Evolutionary conservation across 1,140 invertebrate genomes (phyloP).

Genomic region (Psix sp.): DNA sequence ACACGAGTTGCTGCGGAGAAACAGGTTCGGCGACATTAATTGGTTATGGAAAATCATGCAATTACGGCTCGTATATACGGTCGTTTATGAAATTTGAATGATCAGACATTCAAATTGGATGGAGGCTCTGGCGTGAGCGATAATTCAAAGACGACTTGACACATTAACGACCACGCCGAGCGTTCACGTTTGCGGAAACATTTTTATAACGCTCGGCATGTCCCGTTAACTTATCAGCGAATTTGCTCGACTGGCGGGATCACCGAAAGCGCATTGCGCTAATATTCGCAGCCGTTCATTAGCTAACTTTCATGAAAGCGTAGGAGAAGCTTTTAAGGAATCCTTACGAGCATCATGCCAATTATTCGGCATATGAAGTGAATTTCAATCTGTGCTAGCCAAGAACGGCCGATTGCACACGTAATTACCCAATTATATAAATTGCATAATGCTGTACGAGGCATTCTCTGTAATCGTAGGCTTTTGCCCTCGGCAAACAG

Average conservation of each 20-base stretch:
- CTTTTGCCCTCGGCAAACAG: conserved; percentile 55
- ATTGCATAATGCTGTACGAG: conserved; percentile 52
- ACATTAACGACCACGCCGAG: conserved; percentile 18
- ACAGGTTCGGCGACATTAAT: neutral
- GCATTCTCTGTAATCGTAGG: conserved; percentile 51
- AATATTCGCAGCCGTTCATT: conserved; percentile 37
- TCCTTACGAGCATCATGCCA: conserved; percentile 24
- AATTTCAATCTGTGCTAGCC: conserved; percentile 49
- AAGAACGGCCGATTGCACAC: conserved; percentile 41
- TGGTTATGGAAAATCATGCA: conserved; percentile 3
- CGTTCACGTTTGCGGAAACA: conserved; percentile 37
- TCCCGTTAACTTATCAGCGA: conserved; percentile 39
- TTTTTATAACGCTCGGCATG: conserved; percentile 4
- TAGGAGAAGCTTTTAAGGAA: conserved; percentile 33
- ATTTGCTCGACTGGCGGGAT: conserved; percentile 6
- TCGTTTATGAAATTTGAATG: no score
- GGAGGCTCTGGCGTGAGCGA: no score
- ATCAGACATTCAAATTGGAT: no score
- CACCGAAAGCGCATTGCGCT: conserved; percentile 8
- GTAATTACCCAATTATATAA: conserved; percentile 57
- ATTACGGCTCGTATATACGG: no score
- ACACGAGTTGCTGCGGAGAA: neutral
- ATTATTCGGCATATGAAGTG: conserved; percentile 46
- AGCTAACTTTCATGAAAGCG: conserved; percentile 34
- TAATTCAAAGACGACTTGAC: conserved; percentile 18